Percentiles rank a stretch among this genome's conserved stretches.
Evolutionary conservation across 1,140 invertebrate genomes (phyloP).

Genomic region (Drosophila biarmipes): DNA sequence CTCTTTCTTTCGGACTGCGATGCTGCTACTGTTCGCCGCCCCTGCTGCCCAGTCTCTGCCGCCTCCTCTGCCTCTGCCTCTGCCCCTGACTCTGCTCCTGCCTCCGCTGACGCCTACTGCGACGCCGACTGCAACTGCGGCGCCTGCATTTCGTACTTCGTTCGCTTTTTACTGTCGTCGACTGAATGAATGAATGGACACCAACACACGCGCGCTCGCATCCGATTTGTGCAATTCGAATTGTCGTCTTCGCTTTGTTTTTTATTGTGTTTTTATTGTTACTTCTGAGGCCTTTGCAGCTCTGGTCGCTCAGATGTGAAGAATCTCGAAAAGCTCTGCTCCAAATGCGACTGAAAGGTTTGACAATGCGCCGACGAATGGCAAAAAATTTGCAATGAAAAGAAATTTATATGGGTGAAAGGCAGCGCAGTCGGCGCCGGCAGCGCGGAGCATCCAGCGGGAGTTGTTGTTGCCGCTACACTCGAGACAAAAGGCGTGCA

Average conservation of each 20-base stretch:
- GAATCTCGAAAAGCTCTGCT: conserved; percentile 26
- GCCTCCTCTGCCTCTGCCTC: conserved; percentile 23
- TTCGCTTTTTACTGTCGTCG: conserved; percentile 52
- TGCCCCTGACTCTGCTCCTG: conserved; percentile 27
- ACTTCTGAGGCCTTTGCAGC: background rate
- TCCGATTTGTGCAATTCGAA: conserved; percentile 57
- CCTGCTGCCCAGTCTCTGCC: conserved; percentile 31
- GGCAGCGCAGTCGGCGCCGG: conserved; percentile 66
- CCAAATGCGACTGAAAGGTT: conserved; percentile 72
- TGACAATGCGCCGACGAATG: conserved; percentile 75
- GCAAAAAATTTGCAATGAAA: conserved; percentile 79
- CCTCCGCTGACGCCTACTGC: conserved; percentile 35
- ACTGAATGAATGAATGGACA: conserved; percentile 69
- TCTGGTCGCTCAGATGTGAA: conserved; percentile 4
- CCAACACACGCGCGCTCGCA: conserved; percentile 35
- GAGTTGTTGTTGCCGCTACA: conserved; percentile 21
- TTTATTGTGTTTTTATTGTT: conserved; percentile 17
- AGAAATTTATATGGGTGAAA: conserved; percentile 84
- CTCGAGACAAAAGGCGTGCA: conserved; percentile 1
- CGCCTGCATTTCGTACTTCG: conserved; percentile 64
- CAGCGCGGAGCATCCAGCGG: conserved; percentile 35
- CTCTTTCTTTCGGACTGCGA: conserved; percentile 38
- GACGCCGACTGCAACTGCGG: conserved; percentile 27
- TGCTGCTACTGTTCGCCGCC: conserved; percentile 36
- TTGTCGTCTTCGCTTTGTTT: conserved; percentile 47